Evolutionary conservation across 1,140 invertebrate species (phyloP), one percentile per base, ranked within the genome.

Genomic region (Vollenhovia emeryi): DNA sequence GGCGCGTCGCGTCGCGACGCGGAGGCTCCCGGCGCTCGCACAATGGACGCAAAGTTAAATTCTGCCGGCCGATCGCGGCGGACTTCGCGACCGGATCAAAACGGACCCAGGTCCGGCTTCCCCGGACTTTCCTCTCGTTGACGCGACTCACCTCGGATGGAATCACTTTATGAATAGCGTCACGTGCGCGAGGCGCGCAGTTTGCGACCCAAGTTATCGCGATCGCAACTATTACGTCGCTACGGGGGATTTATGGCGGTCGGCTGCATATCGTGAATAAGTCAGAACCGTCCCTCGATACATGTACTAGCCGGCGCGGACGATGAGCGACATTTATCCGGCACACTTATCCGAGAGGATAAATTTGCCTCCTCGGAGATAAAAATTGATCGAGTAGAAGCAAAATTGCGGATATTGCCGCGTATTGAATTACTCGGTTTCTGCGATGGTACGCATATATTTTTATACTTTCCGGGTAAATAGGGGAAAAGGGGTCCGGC

Each of bases 111-210:
- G 13, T 18, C 30, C 30, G 43, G 7, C 36, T 66, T 33, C 60
- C 60, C 52, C 45, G 15, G 30, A 79, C 43, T 79, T 62, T 45
- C 24, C 57, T 36, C 43, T 3, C 13, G 75, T 48, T 66, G n/a
- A 13, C 30, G 30, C 15, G 71, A 75, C n/a, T 68, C 13, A n/a
- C 21, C 45, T 24, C 62, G 18, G 21, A 68, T 68, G 33, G 21
- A 66, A 79, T 30, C n/a, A 50, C 62, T 45, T 30, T 78, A 50
- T 50, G 60, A 68, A 68, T 79, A 79, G 68, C 45, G 33, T 79
- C 43, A 79, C 15, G 45, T 24, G n/a, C 52, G 33, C 21, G 36
- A 18, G 24, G 11, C 15, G 18, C 18, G 52, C 27, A 48, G 40
- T 52, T 43, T 36, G 76, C 43, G 21, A 30, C 3, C 30, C 2